Base-by-base conservation (phyloP, 2,113 vertebrate genomes). In the Sinocyclocheilus rhinocerous region DNA sequence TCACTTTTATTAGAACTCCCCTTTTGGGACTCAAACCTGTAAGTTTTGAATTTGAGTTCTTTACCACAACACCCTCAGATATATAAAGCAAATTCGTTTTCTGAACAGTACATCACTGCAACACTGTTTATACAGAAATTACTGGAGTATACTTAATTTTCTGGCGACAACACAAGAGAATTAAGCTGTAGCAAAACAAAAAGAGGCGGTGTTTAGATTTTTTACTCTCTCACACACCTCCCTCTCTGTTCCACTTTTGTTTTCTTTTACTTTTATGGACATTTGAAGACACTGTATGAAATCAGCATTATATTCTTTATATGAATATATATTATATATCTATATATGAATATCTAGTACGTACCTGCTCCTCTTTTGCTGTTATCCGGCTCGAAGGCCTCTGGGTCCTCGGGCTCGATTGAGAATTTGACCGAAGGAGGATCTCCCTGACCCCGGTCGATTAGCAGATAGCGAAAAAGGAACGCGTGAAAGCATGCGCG, bases 341-440 rank as follows among this genome's bases (percentile, higher is more conserved):
- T n/a, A n/a, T n/a, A n/a, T n/a, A n/a, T n/a, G n/a, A n/a, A n/a
- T n/a, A n/a, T n/a, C n/a, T n/a, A n/a, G 4, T 6, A 9, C 59
- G 29, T 61, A 76, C 36, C 26, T 65, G 20, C 1, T 67, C 29
- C 45, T 67, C 26, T 11, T 16, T 20, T 24, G 5, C 33, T 12
- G 59, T 16, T 24, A 50, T 10, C 45, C 42, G 42, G 10, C 24
- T 42, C 6, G 26, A 13, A 36, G 52, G 84, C 76, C 76, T 70
- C 67, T 10, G 6, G 48, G 22, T 61, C 84, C 65, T 20, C 76
- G 76, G n/a, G 12, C 50, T 80, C 63, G n/a, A 55, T 26, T 80
- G 2, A 59, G 16, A 52, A 65, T 26, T 8, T 20, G 63, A 4
- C 76, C 84, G 61, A 13, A 39, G 22, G 50, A 42, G 22, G 13